Conservation (phyloP, 92 coral and sea anemone genomes). For the Epizoanthus fatuus region DNA sequence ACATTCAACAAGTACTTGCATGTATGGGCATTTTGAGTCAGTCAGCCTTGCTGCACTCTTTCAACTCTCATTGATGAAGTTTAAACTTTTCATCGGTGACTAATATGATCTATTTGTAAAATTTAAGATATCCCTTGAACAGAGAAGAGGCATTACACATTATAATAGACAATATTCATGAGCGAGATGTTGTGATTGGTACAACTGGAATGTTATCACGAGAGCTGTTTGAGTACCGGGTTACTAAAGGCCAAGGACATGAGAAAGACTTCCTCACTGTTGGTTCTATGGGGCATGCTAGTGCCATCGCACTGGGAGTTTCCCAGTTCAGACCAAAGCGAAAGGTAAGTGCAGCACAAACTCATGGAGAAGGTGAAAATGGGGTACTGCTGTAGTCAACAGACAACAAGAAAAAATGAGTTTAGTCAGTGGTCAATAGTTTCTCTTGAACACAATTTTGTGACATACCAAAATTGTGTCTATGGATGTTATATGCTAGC, state of each 20-base stretch:
- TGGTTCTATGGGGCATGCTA: slow-evolving; percentile 98
- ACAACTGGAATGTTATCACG: slow-evolving; percentile 99
- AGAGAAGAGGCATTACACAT: slow-evolving; percentile 89
- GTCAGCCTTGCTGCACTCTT: neutral
- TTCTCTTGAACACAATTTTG: no score
- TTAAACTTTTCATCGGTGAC: neutral
- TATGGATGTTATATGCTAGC: no score
- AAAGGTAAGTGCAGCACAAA: slow-evolving; percentile 68
- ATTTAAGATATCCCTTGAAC: slow-evolving; percentile 82
- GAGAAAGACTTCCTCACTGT: slow-evolving; percentile 98
- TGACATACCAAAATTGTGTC: no score
- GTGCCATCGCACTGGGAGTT: slow-evolving; percentile 96
- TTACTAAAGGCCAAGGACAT: slow-evolving; percentile 94
- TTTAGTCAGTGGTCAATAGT: no score
- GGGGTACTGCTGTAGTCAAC: no score
- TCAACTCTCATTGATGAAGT: neutral
- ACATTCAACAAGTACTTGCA: no score
- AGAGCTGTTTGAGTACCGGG: slow-evolving; percentile 97
- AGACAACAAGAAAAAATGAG: no score
- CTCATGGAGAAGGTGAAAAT: neutral
- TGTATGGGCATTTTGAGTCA: no score
- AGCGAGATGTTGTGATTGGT: slow-evolving; percentile 95
- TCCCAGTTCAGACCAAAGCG: slow-evolving; percentile 94
- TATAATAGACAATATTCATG: slow-evolving; percentile 87
- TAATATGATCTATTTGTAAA: neutral